Conservation (phyloP, 2,888 invertebrate genomes). For the Lamellibrachia columna region DNA sequence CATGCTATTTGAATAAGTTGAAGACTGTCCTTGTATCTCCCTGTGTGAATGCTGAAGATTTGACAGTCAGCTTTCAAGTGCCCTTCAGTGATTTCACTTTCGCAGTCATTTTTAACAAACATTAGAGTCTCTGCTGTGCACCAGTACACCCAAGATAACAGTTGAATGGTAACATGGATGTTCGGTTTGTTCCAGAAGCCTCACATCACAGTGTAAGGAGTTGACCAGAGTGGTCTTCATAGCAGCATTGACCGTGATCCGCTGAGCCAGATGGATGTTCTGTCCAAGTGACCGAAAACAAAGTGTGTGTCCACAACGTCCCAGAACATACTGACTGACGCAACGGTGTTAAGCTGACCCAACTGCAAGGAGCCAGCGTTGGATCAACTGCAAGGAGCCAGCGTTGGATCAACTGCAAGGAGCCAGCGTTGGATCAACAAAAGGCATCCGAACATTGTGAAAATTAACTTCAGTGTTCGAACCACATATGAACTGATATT, state of each 20-base stretch:
- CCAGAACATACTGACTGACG: neutral
- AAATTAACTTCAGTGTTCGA: too few relatives aligned
- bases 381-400: too few relatives aligned
- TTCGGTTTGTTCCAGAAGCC: neutral
- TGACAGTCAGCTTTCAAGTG: too few relatives aligned
- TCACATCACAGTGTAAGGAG: neutral
- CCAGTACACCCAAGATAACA: neutral
- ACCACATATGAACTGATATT: neutral
- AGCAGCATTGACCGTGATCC: neutral
- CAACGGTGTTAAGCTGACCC: too few relatives aligned
- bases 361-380: too few relatives aligned
- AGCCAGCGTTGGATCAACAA: too few relatives aligned
- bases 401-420: too few relatives aligned
- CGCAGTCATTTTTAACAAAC: too few relatives aligned
- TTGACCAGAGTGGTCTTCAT: neutral
- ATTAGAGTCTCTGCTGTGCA: too few relatives aligned
- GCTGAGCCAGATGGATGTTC: neutral
- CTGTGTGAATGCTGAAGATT: neutral
- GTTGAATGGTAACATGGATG: neutral
- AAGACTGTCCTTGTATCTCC: neutral
- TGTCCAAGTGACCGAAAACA: neutral
- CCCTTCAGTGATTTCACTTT: too few relatives aligned
- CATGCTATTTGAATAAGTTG: neutral
- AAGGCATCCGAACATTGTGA: too few relatives aligned
- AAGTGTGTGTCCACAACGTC: neutral